Conservation (phyloP, 2,797 vertebrate genomes). For the Premnoplex brunnescens region DNA sequence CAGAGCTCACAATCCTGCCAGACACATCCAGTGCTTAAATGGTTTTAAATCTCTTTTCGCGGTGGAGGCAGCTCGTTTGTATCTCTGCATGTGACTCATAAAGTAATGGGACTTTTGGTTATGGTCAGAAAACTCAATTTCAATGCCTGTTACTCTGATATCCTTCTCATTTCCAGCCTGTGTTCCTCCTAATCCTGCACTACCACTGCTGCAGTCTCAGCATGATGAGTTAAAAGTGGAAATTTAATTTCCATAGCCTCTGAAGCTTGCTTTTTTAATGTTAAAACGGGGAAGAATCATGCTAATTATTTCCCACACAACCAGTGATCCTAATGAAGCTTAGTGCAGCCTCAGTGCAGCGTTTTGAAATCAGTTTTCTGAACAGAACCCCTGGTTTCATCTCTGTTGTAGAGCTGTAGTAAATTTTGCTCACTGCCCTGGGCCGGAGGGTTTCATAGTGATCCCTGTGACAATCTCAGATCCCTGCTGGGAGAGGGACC, state of each 20-base stretch:
- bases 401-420: background rate
- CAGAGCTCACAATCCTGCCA: background rate
- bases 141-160: background rate
- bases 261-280: background rate
- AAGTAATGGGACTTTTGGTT: background rate
- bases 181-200: background rate
- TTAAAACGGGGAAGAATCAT: background rate
- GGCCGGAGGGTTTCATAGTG: background rate
- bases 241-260: background rate
- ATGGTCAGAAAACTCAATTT: background rate
- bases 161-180: background rate
- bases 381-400: background rate
- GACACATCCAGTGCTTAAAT: background rate
- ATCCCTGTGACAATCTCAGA: background rate
- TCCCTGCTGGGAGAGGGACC: background rate
- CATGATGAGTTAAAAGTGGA: background rate
- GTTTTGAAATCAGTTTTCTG: background rate
- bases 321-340: background rate
- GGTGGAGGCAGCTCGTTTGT: background rate
- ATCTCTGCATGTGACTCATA: background rate
- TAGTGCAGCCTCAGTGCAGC: rapidly evolving
- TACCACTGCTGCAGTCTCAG: background rate
- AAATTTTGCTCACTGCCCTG: background rate
- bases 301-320: background rate
- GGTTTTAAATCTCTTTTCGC: background rate